These are phyloP conservation scores for Cryptops parisi DNA, from an alignment of 2,888 invertebrate species.

Conservation along the genomic window DNA sequence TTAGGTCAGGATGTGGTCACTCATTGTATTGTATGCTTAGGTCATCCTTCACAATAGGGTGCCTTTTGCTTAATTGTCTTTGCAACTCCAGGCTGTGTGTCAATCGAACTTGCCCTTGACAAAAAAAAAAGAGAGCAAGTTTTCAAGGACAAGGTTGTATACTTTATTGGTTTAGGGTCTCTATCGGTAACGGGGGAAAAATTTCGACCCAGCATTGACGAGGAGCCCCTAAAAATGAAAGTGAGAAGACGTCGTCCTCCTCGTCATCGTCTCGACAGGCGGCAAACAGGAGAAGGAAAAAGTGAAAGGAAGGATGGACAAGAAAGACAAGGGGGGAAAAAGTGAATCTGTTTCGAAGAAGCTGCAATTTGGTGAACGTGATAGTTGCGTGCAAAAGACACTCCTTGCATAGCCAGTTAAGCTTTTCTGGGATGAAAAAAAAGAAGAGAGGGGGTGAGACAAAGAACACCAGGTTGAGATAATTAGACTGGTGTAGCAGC, in stretches of 20 bases:
- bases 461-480: too few species aligned
- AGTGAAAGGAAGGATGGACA: not conserved
- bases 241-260: not conserved
- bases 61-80: conserved; percentile 13
- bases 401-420: too few species aligned
- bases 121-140: too few species aligned
- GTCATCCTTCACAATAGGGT: conserved; percentile 8
- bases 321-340: not conserved
- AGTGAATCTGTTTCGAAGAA: too few species aligned
- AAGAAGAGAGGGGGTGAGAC: too few species aligned
- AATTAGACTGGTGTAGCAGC: too few species aligned
- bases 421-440: too few species aligned
- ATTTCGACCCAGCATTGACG: too few species aligned
- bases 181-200: conserved; percentile 1
- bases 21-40: conserved; percentile 2
- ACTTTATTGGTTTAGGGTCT: conserved; percentile 10
- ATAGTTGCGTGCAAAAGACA: too few species aligned
- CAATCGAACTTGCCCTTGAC: conserved; percentile 6
- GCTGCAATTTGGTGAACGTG: too few species aligned
- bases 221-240: not conserved
- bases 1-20: conserved; percentile 7
- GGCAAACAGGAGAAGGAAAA: not conserved
- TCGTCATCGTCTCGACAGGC: not conserved
- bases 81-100: conserved; percentile 9
- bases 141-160: conserved; percentile 14